phyloP scores from a whole-genome alignment of 2,888 invertebrate species.

The Fissipunctia ypsillon region DNA sequence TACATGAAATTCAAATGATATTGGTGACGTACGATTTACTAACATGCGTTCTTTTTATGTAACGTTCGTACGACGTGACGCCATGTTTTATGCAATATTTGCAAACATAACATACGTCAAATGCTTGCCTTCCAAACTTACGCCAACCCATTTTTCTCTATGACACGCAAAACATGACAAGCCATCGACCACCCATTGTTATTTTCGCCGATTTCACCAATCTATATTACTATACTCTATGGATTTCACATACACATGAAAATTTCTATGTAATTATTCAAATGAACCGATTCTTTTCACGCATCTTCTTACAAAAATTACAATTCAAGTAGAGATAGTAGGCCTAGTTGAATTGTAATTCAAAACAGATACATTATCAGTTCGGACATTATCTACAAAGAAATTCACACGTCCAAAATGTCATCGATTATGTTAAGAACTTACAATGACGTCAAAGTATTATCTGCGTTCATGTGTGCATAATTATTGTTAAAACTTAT shows the following conservation, averaged over 20 bases:
- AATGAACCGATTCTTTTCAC: slow-evolving; percentile 12
- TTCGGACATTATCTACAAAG: slow-evolving; percentile 23
- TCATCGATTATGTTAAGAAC: slow-evolving; percentile 16
- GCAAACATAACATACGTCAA: slow-evolving; percentile 40
- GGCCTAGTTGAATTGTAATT: slow-evolving; percentile 2
- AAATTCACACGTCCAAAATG: slow-evolving; percentile 44
- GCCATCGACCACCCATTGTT: slow-evolving; percentile 7
- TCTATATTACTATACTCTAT: no score
- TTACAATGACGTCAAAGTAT: slow-evolving; percentile 52
- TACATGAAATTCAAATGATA: slow-evolving; percentile 48
- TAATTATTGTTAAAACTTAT: slow-evolving; percentile 39
- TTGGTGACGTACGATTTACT: slow-evolving; percentile 47
- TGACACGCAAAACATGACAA: slow-evolving; percentile 20
- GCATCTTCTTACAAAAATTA: slow-evolving; percentile 1
- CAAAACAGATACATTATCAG: slow-evolving; percentile 5
- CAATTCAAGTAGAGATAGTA: no score
- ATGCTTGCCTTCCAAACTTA: slow-evolving; percentile 32
- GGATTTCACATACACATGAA: slow-evolving; percentile 18
- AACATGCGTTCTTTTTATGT: slow-evolving; percentile 50
- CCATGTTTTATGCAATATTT: slow-evolving; percentile 53
- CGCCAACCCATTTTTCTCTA: slow-evolving; percentile 34
- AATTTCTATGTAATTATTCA: slow-evolving; percentile 25
- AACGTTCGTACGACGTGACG: slow-evolving; percentile 24
- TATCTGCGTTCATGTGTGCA: slow-evolving; percentile 30
- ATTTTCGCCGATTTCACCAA: slow-evolving; percentile 16